Percentiles rank a stretch among this genome's conserved stretches.
Evolutionary conservation across 2,888 invertebrate genomes (phyloP).

Genomic region (Agrenia bidenticulata): DNA sequence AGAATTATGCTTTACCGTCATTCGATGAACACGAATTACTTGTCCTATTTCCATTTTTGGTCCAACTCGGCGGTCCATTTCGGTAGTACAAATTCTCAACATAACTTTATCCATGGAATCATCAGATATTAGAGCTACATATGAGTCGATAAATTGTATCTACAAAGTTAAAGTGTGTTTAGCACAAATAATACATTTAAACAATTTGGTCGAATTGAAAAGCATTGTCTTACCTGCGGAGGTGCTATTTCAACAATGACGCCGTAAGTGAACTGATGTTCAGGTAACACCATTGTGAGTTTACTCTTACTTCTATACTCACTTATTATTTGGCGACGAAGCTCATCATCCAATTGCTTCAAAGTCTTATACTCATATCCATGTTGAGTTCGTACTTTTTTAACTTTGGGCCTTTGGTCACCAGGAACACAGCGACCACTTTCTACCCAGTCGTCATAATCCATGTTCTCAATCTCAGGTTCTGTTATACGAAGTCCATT

Average conservation of each 20-base stretch:
- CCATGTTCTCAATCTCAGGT: neutral
- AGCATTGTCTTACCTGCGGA: constrained; percentile 7
- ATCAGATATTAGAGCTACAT: constrained; percentile 26
- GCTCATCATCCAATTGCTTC: constrained; percentile 1
- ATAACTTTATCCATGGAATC: constrained; percentile 21
- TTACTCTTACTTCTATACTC: constrained; percentile 7
- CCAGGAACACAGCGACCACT: constrained; percentile 20
- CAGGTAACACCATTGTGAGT: constrained; percentile 7
- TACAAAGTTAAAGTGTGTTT: neutral
- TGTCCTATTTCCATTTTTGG: constrained; percentile 26
- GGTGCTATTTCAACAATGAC: constrained; percentile 14
- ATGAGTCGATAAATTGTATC: constrained; percentile 11
- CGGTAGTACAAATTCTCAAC: constrained; percentile 16
- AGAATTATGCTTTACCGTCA: constrained; percentile 16
- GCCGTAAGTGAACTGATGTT: constrained; percentile 18
- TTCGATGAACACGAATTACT: constrained; percentile 30
- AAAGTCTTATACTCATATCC: constrained; percentile 23
- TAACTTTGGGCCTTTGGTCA: constrained; percentile 20
- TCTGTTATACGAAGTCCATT: neutral
- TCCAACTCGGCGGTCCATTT: neutral
- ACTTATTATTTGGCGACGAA: neutral
- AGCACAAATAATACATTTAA: too few relatives aligned
- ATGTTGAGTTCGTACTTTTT: neutral
- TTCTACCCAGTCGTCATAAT: neutral
- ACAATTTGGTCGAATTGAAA: neutral